A percentile compares a stretch with the other conserved stretches of the same genome.
Conservation (phyloP, 2,113 vertebrate species). For the Neotragus moschatus region DNA sequence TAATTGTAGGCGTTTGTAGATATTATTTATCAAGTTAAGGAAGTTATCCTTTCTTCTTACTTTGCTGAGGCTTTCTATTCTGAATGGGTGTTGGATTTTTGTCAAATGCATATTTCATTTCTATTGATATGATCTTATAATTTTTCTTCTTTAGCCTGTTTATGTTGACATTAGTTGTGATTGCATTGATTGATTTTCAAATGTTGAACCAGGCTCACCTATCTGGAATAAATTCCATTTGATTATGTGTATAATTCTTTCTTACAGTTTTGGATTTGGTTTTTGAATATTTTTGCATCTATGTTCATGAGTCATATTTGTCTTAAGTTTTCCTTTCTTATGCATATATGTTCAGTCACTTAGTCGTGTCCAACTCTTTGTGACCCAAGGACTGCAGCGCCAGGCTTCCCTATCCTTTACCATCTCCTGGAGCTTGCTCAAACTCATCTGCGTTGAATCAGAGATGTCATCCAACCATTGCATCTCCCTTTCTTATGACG, state of each 20-base stretch:
- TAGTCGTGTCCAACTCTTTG: not conserved
- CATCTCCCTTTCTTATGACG: not conserved
- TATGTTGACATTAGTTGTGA: not conserved
- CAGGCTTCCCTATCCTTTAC: not conserved
- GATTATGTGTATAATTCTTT: not conserved
- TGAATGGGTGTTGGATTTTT: not conserved
- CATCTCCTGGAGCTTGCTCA: not conserved
- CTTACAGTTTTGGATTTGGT: not conserved
- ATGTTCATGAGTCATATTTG: not conserved
- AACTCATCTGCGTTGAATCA: not conserved
- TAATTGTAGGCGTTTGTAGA: not conserved
- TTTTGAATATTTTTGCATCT: not conserved
- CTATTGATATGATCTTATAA: not conserved
- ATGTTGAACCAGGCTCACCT: not conserved
- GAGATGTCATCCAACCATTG: not conserved
- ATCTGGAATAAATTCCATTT: not conserved
- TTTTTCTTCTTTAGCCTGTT: conserved; percentile 1
- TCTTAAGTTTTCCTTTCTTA: not conserved
- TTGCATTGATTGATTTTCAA: not conserved
- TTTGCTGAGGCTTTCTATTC: not conserved
- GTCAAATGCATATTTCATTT: not conserved
- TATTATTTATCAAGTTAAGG: not conserved
- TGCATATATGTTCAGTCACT: not conserved
- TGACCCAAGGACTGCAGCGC: not conserved
- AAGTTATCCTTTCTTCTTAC: not conserved